These are phyloP conservation scores for Nezara viridula DNA, from an alignment of 2,888 invertebrate genomes.

Conservation along the genomic window DNA sequence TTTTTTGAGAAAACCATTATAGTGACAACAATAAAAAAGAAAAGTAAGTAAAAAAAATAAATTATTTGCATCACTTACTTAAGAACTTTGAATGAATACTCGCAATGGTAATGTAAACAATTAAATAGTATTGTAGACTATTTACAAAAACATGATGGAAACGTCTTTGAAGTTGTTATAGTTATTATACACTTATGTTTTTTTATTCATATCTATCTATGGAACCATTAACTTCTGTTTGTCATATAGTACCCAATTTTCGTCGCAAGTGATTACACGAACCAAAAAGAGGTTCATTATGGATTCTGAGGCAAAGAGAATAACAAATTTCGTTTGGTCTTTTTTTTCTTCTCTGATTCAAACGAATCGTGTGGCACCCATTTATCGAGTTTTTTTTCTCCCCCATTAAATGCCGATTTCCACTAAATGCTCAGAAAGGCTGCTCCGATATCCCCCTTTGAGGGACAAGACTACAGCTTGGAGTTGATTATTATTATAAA, in stretches of 20 bases:
- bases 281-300: neutral
- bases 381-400: neutral
- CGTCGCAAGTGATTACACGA: neutral
- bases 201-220: neutral
- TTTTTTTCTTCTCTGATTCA: neutral
- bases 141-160: no score
- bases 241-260: neutral
- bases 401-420: slow-evolving; percentile 1
- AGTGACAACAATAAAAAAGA: no score
- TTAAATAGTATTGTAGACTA: no score
- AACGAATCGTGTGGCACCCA: slow-evolving; percentile 12
- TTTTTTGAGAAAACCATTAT: no score
- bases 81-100: no score
- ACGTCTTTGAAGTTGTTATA: no score
- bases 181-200: no score
- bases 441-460: neutral
- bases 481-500: neutral
- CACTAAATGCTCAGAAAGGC: neutral
- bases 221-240: neutral
- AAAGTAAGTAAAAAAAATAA: no score
- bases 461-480: neutral
- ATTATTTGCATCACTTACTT: no score
- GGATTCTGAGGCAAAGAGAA: neutral
- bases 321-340: neutral
- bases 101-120: no score